Base-by-base conservation (phyloP, 2,888 invertebrate species). In the Drosophila subquinaria region DNA sequence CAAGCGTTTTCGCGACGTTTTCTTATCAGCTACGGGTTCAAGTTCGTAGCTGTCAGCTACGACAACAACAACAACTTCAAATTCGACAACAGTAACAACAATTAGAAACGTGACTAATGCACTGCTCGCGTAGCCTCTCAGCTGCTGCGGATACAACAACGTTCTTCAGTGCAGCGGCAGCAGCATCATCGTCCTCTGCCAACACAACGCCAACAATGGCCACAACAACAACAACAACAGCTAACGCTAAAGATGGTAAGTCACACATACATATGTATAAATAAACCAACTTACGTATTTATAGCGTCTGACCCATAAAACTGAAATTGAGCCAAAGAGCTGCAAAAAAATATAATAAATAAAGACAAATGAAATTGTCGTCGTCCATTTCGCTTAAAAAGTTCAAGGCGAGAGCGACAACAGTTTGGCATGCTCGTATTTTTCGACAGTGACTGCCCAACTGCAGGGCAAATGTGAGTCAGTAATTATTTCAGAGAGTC, bases 101-200 rank as follows among this genome's bases (percentile, higher is more conserved):
- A 73, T 65, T 55, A 60, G 63, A 75, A 80, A 82, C 76, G 90
- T 88, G 86, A 88, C 88, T 88, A 90, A 95, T 96, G 95, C 95
- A 96, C 93, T 95, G 95, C 94, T 95, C 95, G 94, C 95, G 95
- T 94, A 95, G 95, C 93, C 95, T 95, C 93, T 94, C 94, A 94
- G 95, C 95, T 95, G 95, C 94, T 94, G 95, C 94, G 94, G 91
- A 92, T 84, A 95, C 95, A 94, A 80, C 84, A 65, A 86, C 87
- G 73, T 83, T 86, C 70, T 86, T 82, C 20, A 74, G 72, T 94
- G 94, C 93, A 93, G 85, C 77, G 30, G 48, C 79, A 30, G 73
- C 82, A 13, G 69, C 81, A 45, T 69, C 79, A 57, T 53, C 69
- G 20, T 76, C 87, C 71, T 82, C 86, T 35, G 81, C 53, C 73